A percentile compares a stretch with the other conserved stretches of the same genome.
Conservation (phyloP, 2,797 vertebrate species). For the Rhadinocentrus ornatus region DNA sequence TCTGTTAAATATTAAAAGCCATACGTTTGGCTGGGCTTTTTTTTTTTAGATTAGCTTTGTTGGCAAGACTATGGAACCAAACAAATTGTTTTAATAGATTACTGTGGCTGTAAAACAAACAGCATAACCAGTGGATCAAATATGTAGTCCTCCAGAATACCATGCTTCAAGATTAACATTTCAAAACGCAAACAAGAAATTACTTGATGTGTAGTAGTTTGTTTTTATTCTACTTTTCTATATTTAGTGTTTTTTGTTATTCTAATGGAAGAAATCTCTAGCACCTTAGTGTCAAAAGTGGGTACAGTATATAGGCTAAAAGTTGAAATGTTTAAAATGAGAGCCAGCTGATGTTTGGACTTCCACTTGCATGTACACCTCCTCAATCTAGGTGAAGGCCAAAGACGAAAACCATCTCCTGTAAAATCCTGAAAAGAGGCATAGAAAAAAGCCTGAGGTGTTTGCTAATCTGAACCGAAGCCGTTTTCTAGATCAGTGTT, state of each 20-base stretch:
- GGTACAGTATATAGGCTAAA: conserved; percentile 1
- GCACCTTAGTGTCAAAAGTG: conserved; percentile 54
- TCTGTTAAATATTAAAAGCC: neutral
- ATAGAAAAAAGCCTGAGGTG: conserved; percentile 22
- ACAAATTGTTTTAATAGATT: neutral
- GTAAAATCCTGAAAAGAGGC: conserved; percentile 25
- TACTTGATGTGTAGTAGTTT: neutral
- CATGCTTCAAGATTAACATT: neutral
- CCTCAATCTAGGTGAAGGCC: neutral
- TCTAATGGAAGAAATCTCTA: conserved; percentile 9
- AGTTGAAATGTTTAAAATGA: conserved; percentile 23
- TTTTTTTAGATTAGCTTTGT: neutral
- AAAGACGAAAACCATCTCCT: neutral
- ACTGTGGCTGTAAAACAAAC: neutral
- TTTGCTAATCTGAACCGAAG: conserved; percentile 5
- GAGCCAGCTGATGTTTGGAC: conserved; percentile 13
- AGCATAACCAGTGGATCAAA: neutral
- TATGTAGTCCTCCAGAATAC: neutral
- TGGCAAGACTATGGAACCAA: neutral
- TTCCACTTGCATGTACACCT: neutral
- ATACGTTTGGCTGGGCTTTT: neutral
- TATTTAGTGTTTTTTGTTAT: no score
- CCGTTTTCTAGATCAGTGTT: conserved; percentile 41
- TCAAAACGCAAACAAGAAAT: neutral
- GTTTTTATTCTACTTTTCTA: no score